phyloP scores from a whole-genome alignment of 2,113 vertebrate genomes.

The Syngnathus scovelli region DNA sequence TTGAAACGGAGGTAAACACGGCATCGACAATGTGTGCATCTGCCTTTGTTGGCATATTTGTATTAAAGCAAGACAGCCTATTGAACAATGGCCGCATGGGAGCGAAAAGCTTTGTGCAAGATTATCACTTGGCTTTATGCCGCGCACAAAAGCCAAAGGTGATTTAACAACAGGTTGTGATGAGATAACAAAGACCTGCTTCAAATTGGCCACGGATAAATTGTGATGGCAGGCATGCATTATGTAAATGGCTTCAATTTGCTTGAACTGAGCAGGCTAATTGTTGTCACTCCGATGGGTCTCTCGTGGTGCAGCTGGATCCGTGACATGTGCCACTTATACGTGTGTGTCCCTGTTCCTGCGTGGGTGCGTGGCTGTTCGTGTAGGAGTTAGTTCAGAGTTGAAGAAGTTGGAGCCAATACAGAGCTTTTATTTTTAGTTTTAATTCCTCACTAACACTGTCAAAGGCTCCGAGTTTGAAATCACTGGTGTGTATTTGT shows the following conservation, averaged over 20 bases:
- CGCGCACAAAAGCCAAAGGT: constrained; percentile 23
- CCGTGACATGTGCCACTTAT: neutral
- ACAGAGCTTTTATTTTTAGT: constrained; percentile 24
- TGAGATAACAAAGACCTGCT: constrained; percentile 43
- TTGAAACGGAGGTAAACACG: constrained; percentile 51
- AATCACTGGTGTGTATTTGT: constrained; percentile 8
- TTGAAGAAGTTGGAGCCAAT: constrained; percentile 12
- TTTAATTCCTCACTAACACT: constrained; percentile 34
- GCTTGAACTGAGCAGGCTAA: constrained; percentile 65
- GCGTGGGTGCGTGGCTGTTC: neutral
- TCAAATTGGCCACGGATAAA: constrained; percentile 51
- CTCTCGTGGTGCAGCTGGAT: constrained; percentile 47
- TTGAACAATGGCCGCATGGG: constrained; percentile 20
- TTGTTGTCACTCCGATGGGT: constrained; percentile 61
- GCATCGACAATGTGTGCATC: constrained; percentile 48
- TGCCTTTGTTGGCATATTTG: constrained; percentile 42
- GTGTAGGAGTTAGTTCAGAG: constrained; percentile 17
- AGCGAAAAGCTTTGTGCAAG: constrained; percentile 34
- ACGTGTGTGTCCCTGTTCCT: neutral
- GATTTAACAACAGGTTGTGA: constrained; percentile 37
- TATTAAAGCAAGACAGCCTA: constrained; percentile 19
- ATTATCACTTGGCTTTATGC: constrained; percentile 32
- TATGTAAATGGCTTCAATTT: constrained; percentile 69
- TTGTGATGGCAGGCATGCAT: constrained; percentile 50
- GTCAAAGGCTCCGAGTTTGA: constrained; percentile 10